A percentile compares a stretch with the other conserved stretches of the same genome.
phyloP scores from a whole-genome alignment of 2,888 invertebrate species.

The Geophilus truncorum region DNA sequence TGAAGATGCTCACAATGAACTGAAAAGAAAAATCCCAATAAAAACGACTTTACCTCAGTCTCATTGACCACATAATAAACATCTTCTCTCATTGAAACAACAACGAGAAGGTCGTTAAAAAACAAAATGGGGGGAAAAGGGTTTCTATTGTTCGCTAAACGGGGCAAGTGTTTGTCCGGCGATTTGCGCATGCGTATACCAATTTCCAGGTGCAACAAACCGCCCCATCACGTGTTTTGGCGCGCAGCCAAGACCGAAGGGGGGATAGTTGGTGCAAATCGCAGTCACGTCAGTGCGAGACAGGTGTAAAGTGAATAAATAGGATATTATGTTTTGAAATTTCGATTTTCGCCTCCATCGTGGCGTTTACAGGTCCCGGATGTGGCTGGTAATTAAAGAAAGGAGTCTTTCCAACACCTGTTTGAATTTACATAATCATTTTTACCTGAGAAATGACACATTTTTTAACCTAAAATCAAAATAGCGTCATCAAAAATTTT shows the following conservation, averaged over 20 bases:
- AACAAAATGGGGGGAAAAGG: background rate
- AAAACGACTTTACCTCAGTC: background rate
- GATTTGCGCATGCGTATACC: background rate
- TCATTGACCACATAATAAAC: background rate
- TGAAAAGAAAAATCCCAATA: background rate
- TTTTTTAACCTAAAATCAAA: background rate
- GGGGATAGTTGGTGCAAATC: background rate
- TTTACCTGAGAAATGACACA: too few relatives aligned
- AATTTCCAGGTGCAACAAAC: slow-evolving; percentile 27
- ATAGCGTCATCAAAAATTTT: too few relatives aligned
- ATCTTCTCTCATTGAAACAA: background rate
- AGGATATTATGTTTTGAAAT: background rate
- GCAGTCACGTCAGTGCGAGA: background rate
- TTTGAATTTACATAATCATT: background rate
- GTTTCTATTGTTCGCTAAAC: background rate
- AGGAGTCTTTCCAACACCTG: background rate
- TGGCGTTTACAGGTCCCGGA: too few relatives aligned
- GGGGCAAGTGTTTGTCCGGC: background rate
- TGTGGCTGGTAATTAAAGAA: background rate
- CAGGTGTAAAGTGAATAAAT: background rate
- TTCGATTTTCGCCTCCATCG: too few relatives aligned
- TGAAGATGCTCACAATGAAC: slow-evolving; percentile 21
- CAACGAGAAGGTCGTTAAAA: background rate
- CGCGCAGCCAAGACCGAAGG: background rate
- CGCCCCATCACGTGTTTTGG: slow-evolving; percentile 15